Conservation (phyloP, 1,140 invertebrate species). For the Drosophila pruinosa region DNA sequence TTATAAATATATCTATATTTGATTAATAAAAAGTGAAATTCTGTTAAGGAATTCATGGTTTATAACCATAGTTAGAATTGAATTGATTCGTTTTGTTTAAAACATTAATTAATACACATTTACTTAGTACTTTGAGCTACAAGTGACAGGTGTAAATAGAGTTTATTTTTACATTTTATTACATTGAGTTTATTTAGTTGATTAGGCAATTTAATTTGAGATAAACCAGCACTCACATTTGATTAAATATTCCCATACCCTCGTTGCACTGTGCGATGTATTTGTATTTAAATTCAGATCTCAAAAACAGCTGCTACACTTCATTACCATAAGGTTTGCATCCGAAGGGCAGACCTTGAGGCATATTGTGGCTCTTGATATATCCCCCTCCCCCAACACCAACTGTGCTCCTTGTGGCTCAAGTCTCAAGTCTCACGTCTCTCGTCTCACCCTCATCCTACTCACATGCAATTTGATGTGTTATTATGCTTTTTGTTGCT, state of each 20-base stretch:
- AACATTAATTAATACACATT: too few relatives aligned
- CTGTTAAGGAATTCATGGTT: too few relatives aligned
- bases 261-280: conserved; percentile 33
- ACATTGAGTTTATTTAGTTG: not conserved
- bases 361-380: conserved; percentile 25
- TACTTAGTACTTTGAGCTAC: too few relatives aligned
- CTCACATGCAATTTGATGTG: conserved; percentile 70
- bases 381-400: not conserved
- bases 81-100: too few relatives aligned
- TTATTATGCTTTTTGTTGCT: conserved; percentile 78
- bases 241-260: not conserved
- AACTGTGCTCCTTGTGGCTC: not conserved
- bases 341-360: conserved; percentile 43
- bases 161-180: too few relatives aligned
- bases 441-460: not conserved
- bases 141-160: too few relatives aligned
- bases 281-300: conserved; percentile 65
- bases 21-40: too few relatives aligned
- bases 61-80: too few relatives aligned
- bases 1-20: too few relatives aligned
- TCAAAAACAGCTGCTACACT: conserved; percentile 78
- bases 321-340: conserved; percentile 78
- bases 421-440: too few relatives aligned
- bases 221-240: not conserved
- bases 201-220: too few relatives aligned